Conservation (phyloP, 2,888 invertebrate species). For the Xylocampa areola region DNA sequence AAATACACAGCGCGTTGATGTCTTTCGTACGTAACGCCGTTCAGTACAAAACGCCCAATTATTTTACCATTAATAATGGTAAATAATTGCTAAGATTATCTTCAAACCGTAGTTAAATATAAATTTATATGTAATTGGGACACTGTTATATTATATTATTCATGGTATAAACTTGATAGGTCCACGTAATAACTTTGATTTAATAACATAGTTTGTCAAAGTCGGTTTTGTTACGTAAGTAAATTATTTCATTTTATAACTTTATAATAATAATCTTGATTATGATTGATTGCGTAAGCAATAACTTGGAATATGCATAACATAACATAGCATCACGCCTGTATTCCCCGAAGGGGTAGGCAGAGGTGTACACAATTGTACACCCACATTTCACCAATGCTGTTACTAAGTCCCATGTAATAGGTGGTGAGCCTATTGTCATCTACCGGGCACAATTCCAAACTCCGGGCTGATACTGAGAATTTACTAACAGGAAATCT, state of each 20-base stretch:
- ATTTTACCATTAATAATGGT: constrained; percentile 11
- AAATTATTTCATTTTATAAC: constrained; percentile 16
- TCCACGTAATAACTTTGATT: constrained; percentile 12
- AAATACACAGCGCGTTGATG: constrained; percentile 47
- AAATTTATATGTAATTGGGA: constrained; percentile 37
- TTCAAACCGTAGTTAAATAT: constrained; percentile 16
- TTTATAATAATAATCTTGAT: constrained; percentile 20
- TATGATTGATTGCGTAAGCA: constrained; percentile 15
- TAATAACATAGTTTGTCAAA: constrained; percentile 27
- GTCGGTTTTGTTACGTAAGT: constrained; percentile 16
- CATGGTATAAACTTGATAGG: constrained; percentile 18
- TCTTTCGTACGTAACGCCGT: constrained; percentile 43
- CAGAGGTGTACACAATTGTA: too few species aligned
- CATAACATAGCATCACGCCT: too few species aligned
- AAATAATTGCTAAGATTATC: constrained; percentile 34
- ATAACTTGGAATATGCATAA: too few species aligned
- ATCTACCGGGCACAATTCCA: too few species aligned
- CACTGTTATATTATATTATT: constrained; percentile 20
- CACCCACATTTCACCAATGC: too few species aligned
- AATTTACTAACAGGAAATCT: too few species aligned
- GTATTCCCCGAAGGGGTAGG: too few species aligned
- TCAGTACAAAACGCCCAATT: constrained; percentile 1
- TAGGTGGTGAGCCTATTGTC: too few species aligned
- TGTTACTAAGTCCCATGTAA: too few species aligned
- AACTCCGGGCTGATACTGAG: too few species aligned